Conservation (phyloP, 2,113 vertebrate genomes). For the Reinhardtius hippoglossoides region DNA sequence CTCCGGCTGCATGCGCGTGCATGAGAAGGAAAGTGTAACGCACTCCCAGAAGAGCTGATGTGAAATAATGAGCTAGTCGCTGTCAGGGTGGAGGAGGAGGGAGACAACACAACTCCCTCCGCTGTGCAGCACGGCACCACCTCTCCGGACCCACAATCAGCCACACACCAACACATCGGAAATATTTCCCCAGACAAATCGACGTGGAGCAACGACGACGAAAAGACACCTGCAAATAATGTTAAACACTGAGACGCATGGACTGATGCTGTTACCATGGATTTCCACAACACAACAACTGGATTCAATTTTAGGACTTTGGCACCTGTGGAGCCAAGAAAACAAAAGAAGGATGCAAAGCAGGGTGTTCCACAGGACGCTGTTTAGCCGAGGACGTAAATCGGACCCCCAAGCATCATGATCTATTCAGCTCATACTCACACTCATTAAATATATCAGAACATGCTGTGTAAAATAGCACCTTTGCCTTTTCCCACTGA, state of each 20-base stretch:
- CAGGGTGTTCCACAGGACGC: neutral
- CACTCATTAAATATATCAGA: conserved; percentile 9
- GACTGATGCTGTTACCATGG: neutral
- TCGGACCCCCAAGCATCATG: neutral
- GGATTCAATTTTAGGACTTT: neutral
- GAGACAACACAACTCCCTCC: conserved; percentile 51
- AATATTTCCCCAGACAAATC: conserved; percentile 13
- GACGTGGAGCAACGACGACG: conserved; percentile 5
- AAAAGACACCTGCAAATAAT: conserved; percentile 12
- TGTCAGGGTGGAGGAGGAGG: conserved; percentile 55
- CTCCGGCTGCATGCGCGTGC: conserved; percentile 36
- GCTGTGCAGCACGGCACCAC: conserved; percentile 22
- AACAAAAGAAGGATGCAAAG: neutral
- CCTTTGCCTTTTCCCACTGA: neutral
- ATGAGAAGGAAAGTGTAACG: conserved; percentile 35
- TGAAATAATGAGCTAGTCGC: conserved; percentile 75
- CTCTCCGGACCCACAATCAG: conserved; percentile 26
- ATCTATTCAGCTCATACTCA: neutral
- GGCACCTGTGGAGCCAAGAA: conserved; percentile 16
- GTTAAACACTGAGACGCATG: neutral
- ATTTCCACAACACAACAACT: neutral
- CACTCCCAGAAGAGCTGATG: conserved; percentile 53
- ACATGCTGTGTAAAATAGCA: conserved; percentile 13
- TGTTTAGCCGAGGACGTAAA: neutral
- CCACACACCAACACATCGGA: conserved; percentile 1